Conservation (phyloP, 2,113 vertebrate species). For the Sprattus sprattus region DNA sequence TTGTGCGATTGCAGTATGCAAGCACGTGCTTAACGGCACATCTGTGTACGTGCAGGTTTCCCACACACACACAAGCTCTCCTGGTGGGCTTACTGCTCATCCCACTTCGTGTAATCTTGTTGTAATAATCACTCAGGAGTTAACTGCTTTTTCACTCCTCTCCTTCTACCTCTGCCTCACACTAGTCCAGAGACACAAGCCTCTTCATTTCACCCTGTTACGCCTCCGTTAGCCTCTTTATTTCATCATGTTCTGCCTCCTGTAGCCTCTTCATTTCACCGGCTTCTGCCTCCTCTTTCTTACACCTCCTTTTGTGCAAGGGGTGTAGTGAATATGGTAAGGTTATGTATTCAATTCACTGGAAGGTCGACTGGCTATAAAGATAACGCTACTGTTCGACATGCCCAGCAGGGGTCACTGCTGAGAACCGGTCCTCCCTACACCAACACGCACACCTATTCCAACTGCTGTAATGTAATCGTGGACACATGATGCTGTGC, state of each 20-base stretch:
- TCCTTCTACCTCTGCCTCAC: neutral
- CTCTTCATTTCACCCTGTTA: no score
- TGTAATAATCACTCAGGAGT: conserved; percentile 7
- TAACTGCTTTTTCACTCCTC: neutral
- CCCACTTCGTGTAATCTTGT: conserved; percentile 23
- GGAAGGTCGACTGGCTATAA: neutral
- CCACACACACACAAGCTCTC: neutral
- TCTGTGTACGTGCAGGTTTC: neutral
- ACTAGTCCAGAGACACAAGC: neutral
- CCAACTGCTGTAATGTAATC: no score
- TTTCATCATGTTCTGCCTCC: no score
- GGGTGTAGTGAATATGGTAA: neutral
- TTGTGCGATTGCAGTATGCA: neutral
- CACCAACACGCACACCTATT: no score
- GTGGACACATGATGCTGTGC: no score
- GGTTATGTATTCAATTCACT: neutral
- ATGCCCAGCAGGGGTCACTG: neutral
- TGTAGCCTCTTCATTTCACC: neutral
- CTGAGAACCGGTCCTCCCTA: no score
- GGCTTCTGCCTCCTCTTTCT: neutral
- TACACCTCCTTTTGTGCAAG: neutral
- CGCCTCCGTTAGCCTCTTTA: no score
- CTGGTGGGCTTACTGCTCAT: conserved; percentile 25
- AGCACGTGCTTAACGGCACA: neutral
- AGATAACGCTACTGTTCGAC: neutral